These are phyloP conservation scores for Ophion obscuratus DNA, from an alignment of 2,888 invertebrate species.

Conservation along the genomic window DNA sequence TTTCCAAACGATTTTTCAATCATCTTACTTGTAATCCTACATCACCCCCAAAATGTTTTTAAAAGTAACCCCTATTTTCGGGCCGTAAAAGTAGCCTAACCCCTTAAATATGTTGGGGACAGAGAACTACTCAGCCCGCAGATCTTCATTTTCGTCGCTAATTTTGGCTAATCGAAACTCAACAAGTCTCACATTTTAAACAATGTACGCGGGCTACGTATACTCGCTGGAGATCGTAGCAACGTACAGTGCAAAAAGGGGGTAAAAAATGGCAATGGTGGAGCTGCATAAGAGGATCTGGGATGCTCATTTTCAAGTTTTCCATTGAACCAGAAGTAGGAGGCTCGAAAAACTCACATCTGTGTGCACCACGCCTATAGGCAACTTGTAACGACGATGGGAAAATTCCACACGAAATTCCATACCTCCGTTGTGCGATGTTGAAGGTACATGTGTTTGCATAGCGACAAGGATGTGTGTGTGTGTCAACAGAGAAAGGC, in stretches of 20 bases:
- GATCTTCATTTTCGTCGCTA: not conserved
- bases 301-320: constrained; percentile 17
- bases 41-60: no score
- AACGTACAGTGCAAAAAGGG: no score
- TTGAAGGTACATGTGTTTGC: not conserved
- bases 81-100: no score
- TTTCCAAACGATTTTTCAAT: no score
- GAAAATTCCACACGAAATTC: constrained; percentile 3
- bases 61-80: no score
- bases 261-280: no score
- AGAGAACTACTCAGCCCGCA: not conserved
- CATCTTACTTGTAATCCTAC: no score
- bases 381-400: not conserved
- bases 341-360: constrained; percentile 11
- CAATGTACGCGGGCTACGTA: no score
- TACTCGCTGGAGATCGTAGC: no score
- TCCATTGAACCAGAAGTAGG: constrained; percentile 25
- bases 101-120: not conserved
- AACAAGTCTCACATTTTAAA: not conserved
- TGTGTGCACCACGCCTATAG: not conserved
- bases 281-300: not conserved
- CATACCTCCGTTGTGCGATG: not conserved
- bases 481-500: not conserved
- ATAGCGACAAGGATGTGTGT: not conserved
- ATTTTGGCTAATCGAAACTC: not conserved